These are phyloP conservation scores for Macroglossus sobrinus DNA, from an alignment of 2,113 vertebrate genomes.

Conservation along the genomic window DNA sequence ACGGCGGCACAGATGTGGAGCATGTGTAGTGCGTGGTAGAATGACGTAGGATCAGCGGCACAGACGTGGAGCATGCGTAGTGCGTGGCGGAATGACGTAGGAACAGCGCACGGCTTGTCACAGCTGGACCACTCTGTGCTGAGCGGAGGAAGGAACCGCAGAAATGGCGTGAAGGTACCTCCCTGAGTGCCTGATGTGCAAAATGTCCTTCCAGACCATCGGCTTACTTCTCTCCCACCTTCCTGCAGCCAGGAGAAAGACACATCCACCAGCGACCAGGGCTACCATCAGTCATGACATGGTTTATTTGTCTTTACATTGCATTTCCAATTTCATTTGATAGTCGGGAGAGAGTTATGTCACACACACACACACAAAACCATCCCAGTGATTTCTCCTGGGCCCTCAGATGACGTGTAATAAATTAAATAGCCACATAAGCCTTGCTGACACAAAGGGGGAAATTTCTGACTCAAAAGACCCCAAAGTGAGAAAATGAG, in stretches of 20 bases:
- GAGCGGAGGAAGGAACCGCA: neutral
- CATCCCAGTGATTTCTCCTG: neutral
- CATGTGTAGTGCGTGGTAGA: no score
- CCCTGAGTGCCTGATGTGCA: rapidly evolving
- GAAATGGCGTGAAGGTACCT: neutral
- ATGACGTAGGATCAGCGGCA: no score
- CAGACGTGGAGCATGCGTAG: neutral
- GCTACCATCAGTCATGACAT: neutral
- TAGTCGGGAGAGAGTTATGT: conserved; percentile 23
- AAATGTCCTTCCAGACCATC: neutral
- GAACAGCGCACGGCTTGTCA: neutral
- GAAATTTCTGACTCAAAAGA: conserved; percentile 44
- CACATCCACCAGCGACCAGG: neutral
- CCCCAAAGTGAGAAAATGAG: conserved; percentile 40
- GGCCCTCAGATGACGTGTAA: conserved; percentile 18
- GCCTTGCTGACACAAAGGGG: conserved; percentile 40
- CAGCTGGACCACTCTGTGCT: neutral
- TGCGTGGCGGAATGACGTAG: rapidly evolving
- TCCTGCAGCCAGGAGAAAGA: neutral
- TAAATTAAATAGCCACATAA: conserved; percentile 51
- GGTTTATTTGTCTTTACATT: conserved; percentile 24
- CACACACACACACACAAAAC: neutral
- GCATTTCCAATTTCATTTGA: conserved; percentile 56
- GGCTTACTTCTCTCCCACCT: neutral
- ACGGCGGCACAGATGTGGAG: no score